These are phyloP conservation scores for Melanotaenia maccullochi DNA, from an alignment of 2,797 vertebrate genomes.

Conservation along the genomic window DNA sequence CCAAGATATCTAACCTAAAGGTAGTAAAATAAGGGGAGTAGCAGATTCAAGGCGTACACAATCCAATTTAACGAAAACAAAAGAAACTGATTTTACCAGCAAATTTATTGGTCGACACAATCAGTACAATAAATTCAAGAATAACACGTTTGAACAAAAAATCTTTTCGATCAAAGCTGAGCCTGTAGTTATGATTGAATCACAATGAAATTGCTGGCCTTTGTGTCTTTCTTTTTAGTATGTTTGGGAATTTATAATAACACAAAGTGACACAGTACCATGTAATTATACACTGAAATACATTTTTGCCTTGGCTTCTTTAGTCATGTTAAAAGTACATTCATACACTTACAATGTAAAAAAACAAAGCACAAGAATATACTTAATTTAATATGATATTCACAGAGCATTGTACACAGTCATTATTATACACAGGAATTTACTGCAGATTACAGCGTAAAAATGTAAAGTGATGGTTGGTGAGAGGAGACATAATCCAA, in stretches of 20 bases:
- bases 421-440: constrained; percentile 36
- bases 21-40: too few species aligned
- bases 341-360: constrained; percentile 29
- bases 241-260: not conserved
- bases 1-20: too few species aligned
- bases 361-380: constrained; percentile 30
- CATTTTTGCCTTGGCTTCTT: not conserved
- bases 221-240: not conserved
- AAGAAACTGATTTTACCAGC: not conserved
- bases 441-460: constrained; percentile 32
- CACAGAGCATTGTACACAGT: constrained; percentile 14
- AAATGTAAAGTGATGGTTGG: constrained; percentile 7
- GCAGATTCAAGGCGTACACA: too few species aligned
- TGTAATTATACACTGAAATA: too few species aligned
- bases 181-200: not conserved
- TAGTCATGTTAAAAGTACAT: constrained; percentile 22
- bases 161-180: not conserved
- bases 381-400: constrained; percentile 23
- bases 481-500: not conserved
- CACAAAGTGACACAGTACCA: not conserved
- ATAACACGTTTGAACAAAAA: not conserved
- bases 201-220: not conserved
- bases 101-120: constrained; percentile 2
- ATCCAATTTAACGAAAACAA: not conserved
- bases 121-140: not conserved